These are phyloP conservation scores for Germaria angustata DNA, from an alignment of 2,888 invertebrate species.

Conservation along the genomic window DNA sequence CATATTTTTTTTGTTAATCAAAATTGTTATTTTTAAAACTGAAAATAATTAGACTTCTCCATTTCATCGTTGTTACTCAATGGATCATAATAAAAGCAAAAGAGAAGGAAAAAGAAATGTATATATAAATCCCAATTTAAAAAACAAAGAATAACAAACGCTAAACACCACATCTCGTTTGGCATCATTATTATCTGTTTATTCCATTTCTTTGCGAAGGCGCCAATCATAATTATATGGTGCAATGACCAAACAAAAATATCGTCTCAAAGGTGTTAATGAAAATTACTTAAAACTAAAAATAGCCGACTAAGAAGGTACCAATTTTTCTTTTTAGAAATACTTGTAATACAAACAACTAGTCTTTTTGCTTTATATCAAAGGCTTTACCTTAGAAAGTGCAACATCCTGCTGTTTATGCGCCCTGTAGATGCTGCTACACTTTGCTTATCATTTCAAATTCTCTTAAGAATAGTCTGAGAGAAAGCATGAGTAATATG, in stretches of 20 bases:
- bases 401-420: constrained; percentile 60
- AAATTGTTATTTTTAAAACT: constrained; percentile 46
- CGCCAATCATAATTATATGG: constrained; percentile 65
- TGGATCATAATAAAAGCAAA: neutral
- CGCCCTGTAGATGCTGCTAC: constrained; percentile 19
- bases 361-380: neutral
- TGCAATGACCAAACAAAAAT: constrained; percentile 56
- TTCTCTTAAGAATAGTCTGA: constrained; percentile 4
- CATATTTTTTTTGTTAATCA: constrained; percentile 21
- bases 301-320: neutral
- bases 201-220: constrained; percentile 18
- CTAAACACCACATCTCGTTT: constrained; percentile 5
- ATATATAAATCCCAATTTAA: constrained; percentile 3
- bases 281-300: constrained; percentile 26
- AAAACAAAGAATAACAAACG: neutral
- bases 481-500: constrained; percentile 19
- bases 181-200: too few species aligned
- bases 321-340: neutral
- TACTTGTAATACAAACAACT: neutral
- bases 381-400: constrained; percentile 38
- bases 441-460: constrained; percentile 25
- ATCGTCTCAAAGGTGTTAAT: constrained; percentile 58
- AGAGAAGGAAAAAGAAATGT: neutral
- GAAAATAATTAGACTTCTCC: constrained; percentile 62
- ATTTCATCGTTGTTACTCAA: constrained; percentile 48